A percentile compares a stretch with the other conserved stretches of the same genome.
phyloP scores from a whole-genome alignment of 2,113 vertebrate species.

The Gnathonemus longibarbis region DNA sequence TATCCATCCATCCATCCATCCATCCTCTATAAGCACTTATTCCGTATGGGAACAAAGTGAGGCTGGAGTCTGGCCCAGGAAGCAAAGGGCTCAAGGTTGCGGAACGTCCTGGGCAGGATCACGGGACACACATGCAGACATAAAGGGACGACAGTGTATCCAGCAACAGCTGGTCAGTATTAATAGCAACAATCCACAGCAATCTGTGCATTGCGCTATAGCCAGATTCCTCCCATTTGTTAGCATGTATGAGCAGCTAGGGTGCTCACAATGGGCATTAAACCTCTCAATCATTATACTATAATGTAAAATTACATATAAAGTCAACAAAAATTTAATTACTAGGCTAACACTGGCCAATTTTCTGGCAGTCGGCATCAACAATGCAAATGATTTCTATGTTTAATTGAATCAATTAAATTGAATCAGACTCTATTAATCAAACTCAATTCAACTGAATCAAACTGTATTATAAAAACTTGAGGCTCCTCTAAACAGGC shows the following conservation, averaged over 20 bases:
- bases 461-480: background rate
- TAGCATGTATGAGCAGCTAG: background rate
- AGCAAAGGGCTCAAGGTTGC: background rate
- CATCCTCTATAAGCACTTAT: background rate
- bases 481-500: background rate
- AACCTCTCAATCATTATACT: background rate
- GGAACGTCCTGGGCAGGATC: background rate
- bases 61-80: background rate
- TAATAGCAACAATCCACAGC: background rate
- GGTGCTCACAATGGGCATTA: background rate
- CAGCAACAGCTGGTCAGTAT: background rate
- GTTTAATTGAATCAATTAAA: constrained; percentile 1
- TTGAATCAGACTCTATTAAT: too few species aligned
- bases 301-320: background rate
- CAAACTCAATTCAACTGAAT: background rate
- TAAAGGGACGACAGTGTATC: background rate
- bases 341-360: background rate
- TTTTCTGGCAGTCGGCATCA: background rate
- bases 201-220: background rate
- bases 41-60: background rate
- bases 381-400: background rate
- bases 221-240: background rate
- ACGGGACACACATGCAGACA: background rate
- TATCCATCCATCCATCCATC: background rate
- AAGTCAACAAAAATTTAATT: background rate